Conservation (phyloP, 2,888 invertebrate genomes). For the Hyles lineata region DNA sequence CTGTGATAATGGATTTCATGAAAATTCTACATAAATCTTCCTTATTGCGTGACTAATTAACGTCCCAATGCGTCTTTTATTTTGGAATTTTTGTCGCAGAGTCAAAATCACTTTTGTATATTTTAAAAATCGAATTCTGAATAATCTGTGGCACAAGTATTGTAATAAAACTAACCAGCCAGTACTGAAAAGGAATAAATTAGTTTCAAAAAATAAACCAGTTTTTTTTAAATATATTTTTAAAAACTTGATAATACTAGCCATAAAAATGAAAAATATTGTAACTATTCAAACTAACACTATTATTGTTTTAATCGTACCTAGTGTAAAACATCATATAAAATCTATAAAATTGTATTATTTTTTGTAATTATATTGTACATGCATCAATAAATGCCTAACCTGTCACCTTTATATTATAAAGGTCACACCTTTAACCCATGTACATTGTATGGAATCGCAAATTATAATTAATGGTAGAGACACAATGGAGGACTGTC, state of each 20-base stretch:
- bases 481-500: not conserved
- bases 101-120: not conserved
- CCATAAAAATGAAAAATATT: too few species aligned
- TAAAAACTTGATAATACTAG: too few species aligned
- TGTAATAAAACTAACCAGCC: too few species aligned
- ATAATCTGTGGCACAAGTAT: too few species aligned
- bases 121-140: not conserved
- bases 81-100: not conserved
- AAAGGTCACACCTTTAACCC: not conserved
- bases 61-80: not conserved
- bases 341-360: not conserved
- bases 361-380: not conserved
- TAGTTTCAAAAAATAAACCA: too few species aligned
- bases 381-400: not conserved
- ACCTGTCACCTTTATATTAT: conserved; percentile 4
- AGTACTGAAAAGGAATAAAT: too few species aligned
- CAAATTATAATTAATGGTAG: conserved; percentile 13
- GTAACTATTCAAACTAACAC: too few species aligned
- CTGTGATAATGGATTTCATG: conserved; percentile 17
- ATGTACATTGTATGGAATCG: conserved; percentile 22
- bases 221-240: too few species aligned
- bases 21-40: not conserved
- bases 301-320: too few species aligned
- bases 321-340: not conserved
- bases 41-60: not conserved